phyloP scores from a whole-genome alignment of 2,113 vertebrate species.

The Anser cygnoides region DNA sequence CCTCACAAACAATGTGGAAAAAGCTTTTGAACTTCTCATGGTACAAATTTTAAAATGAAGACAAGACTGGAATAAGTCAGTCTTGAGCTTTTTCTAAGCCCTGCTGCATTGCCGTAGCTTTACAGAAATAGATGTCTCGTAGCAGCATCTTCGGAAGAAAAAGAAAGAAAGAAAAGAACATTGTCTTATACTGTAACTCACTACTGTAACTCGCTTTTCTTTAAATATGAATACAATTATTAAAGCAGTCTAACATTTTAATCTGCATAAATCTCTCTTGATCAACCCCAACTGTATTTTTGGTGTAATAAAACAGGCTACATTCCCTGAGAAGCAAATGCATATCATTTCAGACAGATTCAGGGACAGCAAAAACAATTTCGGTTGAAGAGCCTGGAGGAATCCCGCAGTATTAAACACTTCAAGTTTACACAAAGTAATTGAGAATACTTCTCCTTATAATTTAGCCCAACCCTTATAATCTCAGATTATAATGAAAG shows the following conservation, averaged over 20 bases:
- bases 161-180: neutral
- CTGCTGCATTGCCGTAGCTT: neutral
- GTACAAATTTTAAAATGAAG: slow-evolving; percentile 56
- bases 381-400: neutral
- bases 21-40: slow-evolving; percentile 52
- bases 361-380: slow-evolving; percentile 15
- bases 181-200: neutral
- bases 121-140: neutral
- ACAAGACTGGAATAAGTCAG: slow-evolving; percentile 24
- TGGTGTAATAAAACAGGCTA: neutral
- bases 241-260: neutral
- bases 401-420: neutral
- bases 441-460: neutral
- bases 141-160: slow-evolving; percentile 4
- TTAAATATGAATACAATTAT: neutral
- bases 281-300: neutral
- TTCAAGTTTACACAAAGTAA: slow-evolving; percentile 13
- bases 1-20: slow-evolving; percentile 37
- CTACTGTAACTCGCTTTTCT: neutral
- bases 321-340: neutral
- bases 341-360: neutral
- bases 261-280: neutral
- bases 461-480: slow-evolving; percentile 10
- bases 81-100: slow-evolving; percentile 1
- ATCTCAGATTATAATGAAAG: neutral